Evolutionary conservation across 2,113 vertebrate species (phyloP).

Genomic region (Myotis brandtii): DNA sequence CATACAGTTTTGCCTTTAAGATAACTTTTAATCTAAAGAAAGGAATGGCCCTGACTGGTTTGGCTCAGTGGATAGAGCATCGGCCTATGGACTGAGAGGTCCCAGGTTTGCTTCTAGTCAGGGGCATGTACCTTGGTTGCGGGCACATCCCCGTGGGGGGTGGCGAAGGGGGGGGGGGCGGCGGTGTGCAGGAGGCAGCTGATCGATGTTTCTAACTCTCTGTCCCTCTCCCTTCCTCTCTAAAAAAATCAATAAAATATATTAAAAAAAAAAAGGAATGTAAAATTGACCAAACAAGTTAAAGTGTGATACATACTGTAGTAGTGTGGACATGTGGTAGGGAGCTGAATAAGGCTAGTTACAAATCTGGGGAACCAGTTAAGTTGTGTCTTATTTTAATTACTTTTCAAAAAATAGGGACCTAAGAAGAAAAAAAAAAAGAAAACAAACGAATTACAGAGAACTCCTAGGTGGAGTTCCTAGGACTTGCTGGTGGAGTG

Average conservation of each 20-base stretch:
- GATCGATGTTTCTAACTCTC: no score
- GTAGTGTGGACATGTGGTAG: not conserved
- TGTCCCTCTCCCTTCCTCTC: no score
- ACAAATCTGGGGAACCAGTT: not conserved
- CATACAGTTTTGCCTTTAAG: not conserved
- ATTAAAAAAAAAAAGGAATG: not conserved
- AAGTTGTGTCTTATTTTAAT: not conserved
- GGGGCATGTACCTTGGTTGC: no score
- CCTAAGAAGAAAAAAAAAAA: not conserved
- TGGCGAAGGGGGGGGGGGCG: no score
- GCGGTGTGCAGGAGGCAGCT: no score
- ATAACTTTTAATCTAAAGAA: slow-evolving; percentile 26
- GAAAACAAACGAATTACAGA: not conserved
- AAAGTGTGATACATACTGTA: not conserved
- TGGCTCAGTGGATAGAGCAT: no score
- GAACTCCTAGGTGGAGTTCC: not conserved
- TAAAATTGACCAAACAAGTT: slow-evolving; percentile 1
- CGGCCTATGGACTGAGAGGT: no score
- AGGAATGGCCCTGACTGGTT: not conserved
- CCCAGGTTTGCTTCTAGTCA: no score
- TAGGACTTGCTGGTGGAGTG: not conserved
- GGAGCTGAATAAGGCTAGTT: not conserved
- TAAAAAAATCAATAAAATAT: no score
- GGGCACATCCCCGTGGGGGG: no score
- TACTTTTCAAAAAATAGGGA: not conserved